Conservation (phyloP, 35 echinoderm and acorn worm species). For the Apostichopus californicus region DNA sequence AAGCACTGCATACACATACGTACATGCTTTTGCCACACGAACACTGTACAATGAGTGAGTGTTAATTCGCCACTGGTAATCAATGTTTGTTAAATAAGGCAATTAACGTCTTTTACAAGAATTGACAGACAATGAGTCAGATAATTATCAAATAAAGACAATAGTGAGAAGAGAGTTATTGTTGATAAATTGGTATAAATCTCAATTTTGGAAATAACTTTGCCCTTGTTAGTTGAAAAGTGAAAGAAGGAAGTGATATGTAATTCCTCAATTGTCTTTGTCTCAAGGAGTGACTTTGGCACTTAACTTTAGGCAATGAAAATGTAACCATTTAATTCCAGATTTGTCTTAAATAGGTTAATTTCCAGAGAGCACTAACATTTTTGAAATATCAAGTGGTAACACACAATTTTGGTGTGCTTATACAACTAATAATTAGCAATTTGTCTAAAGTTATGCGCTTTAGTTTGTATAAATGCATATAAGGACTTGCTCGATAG, state of each 20-base stretch:
- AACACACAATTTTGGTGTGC: no score
- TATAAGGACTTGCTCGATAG: no score
- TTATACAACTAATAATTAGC: no score
- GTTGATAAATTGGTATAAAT: background rate
- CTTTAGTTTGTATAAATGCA: no score
- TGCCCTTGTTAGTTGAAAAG: background rate
- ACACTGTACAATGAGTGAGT: background rate
- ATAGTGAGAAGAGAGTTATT: background rate
- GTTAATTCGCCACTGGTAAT: constrained; percentile 33
- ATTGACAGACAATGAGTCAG: background rate
- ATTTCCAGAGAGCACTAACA: no score
- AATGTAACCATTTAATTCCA: no score
- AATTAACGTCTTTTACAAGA: constrained; percentile 32
- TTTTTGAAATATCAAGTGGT: no score
- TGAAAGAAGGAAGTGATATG: background rate
- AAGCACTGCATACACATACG: background rate
- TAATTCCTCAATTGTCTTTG: background rate
- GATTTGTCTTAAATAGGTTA: no score
- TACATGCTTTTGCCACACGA: background rate
- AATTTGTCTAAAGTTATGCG: no score
- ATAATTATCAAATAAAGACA: background rate
- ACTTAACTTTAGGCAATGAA: no score
- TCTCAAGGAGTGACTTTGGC: background rate
- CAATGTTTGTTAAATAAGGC: constrained; percentile 50
- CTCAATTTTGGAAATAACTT: background rate